Base-by-base conservation (phyloP, 2,888 invertebrate species). In the Sarcophaga variegata region DNA sequence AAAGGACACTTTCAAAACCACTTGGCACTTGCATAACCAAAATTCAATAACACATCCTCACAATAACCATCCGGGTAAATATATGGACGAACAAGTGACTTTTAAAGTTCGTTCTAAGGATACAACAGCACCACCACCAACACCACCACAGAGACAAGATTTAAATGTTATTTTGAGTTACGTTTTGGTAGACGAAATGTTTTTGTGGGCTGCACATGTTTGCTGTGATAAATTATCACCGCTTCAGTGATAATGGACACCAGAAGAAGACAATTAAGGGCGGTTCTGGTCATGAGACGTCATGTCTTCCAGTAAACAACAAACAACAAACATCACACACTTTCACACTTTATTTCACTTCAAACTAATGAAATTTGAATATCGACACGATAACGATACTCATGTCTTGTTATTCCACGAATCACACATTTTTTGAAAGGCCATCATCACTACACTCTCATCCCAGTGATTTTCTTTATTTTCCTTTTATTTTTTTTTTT, bases 131-230 rank as follows among this genome's bases (percentile, higher is more conserved):
- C 17, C 54, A 20, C 63, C 8, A 72, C n/a, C 37, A 74, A 1
- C 27, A 27, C 27, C 27, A 27, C 27, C 25, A 25, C 25, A 25
- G 17, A 72, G n/a, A 37, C 60, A 37, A 77, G n/a, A 71, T 27
- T 37, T 20, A 72, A 1, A 63, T 64, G 14, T n/a, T 64, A 71
- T 77, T 72, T 74, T 79, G 79, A 20, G 54, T n/a, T 64, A 10
- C 12, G 27, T 64, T 77, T 66, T 63, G 83, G 20, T 85, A 76
- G 84, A 82, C 84, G 63, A 63, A 76, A 72, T 87, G 84, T 84
- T 90, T 90, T 91, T 91, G 92, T 92, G 93, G 93, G 92, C 90
- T 90, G 93, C 93, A 93, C 92, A 90, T 93, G 93, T 93, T 93
- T 93, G 91, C 89, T 89, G 91, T 93, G 92, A 93, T 93, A 93